Evolutionary conservation across 2,113 vertebrate species (phyloP).

Genomic region (Myanophis thanlyinensis): DNA sequence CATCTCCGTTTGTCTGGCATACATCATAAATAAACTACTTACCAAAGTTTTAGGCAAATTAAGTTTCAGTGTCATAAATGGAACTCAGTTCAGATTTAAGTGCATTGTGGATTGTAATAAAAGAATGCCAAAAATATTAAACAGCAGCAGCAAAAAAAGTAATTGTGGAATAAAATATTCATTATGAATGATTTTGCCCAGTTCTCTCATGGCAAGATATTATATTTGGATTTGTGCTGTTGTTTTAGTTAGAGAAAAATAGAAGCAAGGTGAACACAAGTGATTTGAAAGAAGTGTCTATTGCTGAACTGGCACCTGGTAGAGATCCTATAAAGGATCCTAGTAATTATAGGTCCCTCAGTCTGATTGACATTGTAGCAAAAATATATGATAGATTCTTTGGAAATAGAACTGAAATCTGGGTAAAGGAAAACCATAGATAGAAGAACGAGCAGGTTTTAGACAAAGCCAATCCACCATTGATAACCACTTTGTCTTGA

Average conservation of each 20-base stretch:
- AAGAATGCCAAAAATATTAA: background rate
- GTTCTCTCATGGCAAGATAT: background rate
- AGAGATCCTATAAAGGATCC: too few relatives aligned
- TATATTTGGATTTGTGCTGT: background rate
- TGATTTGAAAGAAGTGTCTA: background rate
- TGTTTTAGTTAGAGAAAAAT: background rate
- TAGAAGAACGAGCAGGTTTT: too few relatives aligned
- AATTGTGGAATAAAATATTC: slow-evolving; percentile 2
- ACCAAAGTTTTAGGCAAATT: background rate
- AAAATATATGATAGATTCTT: too few relatives aligned
- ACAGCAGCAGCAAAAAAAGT: background rate
- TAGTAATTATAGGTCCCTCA: too few relatives aligned
- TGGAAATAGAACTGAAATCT: too few relatives aligned
- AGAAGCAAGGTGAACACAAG: background rate
- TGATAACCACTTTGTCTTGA: too few relatives aligned
- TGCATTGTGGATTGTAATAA: background rate
- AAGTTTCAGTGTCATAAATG: background rate
- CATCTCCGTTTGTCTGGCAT: background rate
- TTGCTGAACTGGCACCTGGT: background rate
- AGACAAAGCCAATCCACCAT: too few relatives aligned
- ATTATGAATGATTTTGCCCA: slow-evolving; percentile 11
- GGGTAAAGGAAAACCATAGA: too few relatives aligned
- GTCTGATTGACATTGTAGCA: too few relatives aligned
- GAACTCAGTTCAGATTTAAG: background rate
- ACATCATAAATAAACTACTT: background rate